Evolutionary conservation across 2,888 invertebrate genomes (phyloP), one percentile per base, ranked within the genome.

Genomic region (Pseudoips prasinana): DNA sequence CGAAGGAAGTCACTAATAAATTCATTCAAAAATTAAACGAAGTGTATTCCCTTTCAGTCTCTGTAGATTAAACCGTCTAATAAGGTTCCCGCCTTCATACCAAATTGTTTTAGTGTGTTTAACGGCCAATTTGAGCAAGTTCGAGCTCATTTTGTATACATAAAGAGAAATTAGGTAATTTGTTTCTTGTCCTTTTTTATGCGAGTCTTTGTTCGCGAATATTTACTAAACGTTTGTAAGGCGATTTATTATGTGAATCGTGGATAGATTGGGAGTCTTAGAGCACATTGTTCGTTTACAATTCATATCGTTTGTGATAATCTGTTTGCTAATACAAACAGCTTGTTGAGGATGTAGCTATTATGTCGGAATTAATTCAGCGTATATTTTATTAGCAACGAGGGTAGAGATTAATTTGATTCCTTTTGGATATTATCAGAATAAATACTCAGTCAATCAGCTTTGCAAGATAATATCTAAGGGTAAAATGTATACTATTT

Each of bases 161-260:
- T 75, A 74, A 76, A 73, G 72, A 71, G 66, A 74, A 81, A 83
- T 81, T 76, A 76, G 72, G 74, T 61, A 78, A 84, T 83, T 79
- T 80, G 73, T 79, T 77, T 58, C 71, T 55, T 68, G 68, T 66
- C 68, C 65, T 66, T 64, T 72, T 74, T 71, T 60, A 65, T 66
- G 56, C 57, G 57, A 55, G 54, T 56, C 61, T 71, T 64, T 71
- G 66, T 68, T 57, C 46, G 51, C 46, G 47, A 67, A 67, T 73
- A 67, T 71, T 68, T 64, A 63, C 55, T 46, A 38, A 60, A 52
- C 40, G 48, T 53, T 63, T 45, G 51, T 43, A 39, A 35, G 49
- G 50, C 50, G 52, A 70, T 72, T 71, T 66, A 64, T 64, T 60
- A 50, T 38, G 36, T 47, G 47, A 59, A 59, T 63, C 48, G 46